These are phyloP conservation scores for Synergus gifuensis DNA, from an alignment of 2,888 invertebrate species.

Conservation along the genomic window DNA sequence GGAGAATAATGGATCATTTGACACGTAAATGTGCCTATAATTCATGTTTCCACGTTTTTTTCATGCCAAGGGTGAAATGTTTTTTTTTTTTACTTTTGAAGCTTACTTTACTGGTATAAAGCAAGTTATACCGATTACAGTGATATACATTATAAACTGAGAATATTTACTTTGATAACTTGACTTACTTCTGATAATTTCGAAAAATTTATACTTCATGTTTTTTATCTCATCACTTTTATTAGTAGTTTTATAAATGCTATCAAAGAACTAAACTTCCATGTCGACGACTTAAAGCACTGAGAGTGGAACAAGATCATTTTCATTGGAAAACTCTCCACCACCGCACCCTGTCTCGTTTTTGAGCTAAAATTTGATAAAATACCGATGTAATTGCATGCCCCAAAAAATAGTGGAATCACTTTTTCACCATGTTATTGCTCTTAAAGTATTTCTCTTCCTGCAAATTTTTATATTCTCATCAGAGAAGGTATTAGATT, in stretches of 20 bases:
- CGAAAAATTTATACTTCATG: background rate
- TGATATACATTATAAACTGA: background rate
- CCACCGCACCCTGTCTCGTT: background rate
- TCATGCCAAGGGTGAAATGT: background rate
- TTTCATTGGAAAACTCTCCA: background rate
- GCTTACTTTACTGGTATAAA: no score
- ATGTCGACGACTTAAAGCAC: background rate
- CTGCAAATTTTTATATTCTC: background rate
- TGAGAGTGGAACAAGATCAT: background rate
- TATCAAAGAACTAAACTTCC: background rate
- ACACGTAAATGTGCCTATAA: background rate
- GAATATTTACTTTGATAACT: background rate
- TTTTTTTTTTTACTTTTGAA: background rate
- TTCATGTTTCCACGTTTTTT: background rate
- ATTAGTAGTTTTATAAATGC: background rate
- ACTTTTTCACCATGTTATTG: background rate
- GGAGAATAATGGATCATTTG: background rate
- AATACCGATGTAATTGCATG: background rate
- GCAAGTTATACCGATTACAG: no score
- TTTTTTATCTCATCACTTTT: background rate
- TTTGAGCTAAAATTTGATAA: background rate
- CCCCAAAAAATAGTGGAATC: background rate
- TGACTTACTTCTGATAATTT: background rate
- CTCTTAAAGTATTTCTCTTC: background rate
- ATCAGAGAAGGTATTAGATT: no score